Conservation (phyloP, 2,113 vertebrate species). For the Chaetodon auriga region DNA sequence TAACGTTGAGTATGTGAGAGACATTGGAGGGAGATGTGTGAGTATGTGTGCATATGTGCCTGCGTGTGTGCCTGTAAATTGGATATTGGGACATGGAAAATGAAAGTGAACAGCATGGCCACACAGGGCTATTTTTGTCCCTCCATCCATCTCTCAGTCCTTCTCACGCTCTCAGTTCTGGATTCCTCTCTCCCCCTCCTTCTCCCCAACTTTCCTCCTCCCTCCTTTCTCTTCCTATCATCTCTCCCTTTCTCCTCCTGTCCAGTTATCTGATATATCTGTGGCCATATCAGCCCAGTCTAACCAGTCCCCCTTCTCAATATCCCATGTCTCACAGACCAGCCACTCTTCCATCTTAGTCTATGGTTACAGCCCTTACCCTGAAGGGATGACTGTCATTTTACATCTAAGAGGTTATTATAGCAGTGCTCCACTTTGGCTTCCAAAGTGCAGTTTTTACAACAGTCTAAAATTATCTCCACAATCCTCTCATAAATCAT, state of each 20-base stretch:
- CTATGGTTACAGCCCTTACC: conserved; percentile 31
- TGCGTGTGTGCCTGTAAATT: conserved; percentile 58
- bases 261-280: conserved; percentile 30
- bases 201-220: conserved; percentile 22
- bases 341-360: conserved; percentile 47
- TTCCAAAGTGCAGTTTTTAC: conserved; percentile 44
- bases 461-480: conserved; percentile 49
- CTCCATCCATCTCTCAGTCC: conserved; percentile 67
- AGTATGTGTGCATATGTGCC: conserved; percentile 26
- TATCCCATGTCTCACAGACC: conserved; percentile 34
- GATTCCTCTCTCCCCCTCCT: conserved; percentile 19
- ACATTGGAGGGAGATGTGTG: conserved; percentile 19
- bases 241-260: conserved; percentile 22
- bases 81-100: conserved; percentile 76
- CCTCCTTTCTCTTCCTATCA: conserved; percentile 17
- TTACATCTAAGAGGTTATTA: conserved; percentile 60
- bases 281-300: conserved; percentile 30
- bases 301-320: conserved; percentile 37
- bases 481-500: conserved; percentile 37
- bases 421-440: conserved; percentile 52
- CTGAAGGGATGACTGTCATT: conserved; percentile 60
- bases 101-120: conserved; percentile 75
- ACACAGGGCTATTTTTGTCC: conserved; percentile 78
- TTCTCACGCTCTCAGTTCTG: conserved; percentile 58
- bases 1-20: conserved; percentile 28